Conservation (phyloP, 2,797 vertebrate species). For the Taeniopygia guttata region DNA sequence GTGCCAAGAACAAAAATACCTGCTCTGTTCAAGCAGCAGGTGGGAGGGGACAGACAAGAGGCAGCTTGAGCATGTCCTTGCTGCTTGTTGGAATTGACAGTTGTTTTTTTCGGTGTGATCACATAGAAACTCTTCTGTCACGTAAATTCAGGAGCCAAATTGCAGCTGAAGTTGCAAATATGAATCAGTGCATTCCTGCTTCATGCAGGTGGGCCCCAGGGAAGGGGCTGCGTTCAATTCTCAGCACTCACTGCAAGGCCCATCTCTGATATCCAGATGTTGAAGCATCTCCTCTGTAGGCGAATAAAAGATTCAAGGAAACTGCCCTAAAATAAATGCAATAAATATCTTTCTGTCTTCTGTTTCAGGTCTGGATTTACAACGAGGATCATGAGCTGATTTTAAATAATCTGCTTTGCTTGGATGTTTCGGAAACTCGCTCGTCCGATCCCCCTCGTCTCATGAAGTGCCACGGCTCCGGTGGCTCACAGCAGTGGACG, state of each 20-base stretch:
- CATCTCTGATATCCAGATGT: fast-evolving
- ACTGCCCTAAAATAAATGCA: neutral
- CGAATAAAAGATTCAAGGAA: neutral
- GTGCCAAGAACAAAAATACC: neutral
- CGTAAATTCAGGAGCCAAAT: neutral
- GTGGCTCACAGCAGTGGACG: slow-evolving; percentile 94
- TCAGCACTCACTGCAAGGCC: neutral
- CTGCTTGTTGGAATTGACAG: neutral
- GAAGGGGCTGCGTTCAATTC: neutral
- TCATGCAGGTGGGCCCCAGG: neutral
- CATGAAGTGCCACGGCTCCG: slow-evolving; percentile 97
- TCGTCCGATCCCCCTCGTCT: slow-evolving; percentile 89
- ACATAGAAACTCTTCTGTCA: neutral
- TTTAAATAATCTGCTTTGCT: slow-evolving; percentile 88
- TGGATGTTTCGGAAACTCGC: slow-evolving; percentile 91
- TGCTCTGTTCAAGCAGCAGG: neutral
- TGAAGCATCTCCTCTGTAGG: neutral
- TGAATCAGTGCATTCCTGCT: neutral
- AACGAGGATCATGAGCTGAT: slow-evolving; percentile 93
- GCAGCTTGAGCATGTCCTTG: neutral
- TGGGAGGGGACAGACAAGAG: neutral
- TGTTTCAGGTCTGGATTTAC: slow-evolving; percentile 86
- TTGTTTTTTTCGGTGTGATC: neutral
- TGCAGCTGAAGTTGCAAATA: neutral
- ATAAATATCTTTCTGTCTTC: neutral